These are phyloP conservation scores for Garra rufa DNA, from an alignment of 2,113 vertebrate species.

Conservation along the genomic window DNA sequence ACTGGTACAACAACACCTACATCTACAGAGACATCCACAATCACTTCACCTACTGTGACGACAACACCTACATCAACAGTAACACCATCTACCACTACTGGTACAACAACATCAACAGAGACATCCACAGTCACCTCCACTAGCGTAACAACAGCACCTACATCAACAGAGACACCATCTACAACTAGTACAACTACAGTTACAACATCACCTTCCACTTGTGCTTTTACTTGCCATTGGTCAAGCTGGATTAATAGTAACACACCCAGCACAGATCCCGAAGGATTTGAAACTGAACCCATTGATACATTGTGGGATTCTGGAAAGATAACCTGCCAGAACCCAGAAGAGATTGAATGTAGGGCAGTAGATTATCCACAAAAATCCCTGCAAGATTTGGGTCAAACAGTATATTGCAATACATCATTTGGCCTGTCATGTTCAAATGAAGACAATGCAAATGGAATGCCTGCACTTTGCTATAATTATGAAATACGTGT, in stretches of 20 bases:
- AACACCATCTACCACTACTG: background rate
- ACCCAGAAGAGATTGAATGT: background rate
- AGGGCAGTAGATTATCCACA: slow-evolving; percentile 6
- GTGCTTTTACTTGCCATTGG: background rate
- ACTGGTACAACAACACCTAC: background rate
- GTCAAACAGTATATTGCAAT: background rate
- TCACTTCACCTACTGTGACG: background rate
- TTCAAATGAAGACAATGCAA: slow-evolving; percentile 25
- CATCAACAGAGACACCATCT: background rate
- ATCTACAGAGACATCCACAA: background rate
- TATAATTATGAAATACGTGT: slow-evolving; percentile 21
- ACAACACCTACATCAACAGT: background rate
- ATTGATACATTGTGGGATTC: background rate
- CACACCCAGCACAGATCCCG: background rate
- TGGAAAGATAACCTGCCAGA: background rate
- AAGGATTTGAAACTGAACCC: slow-evolving; percentile 9
- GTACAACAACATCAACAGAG: background rate
- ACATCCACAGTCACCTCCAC: background rate
- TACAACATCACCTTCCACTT: background rate
- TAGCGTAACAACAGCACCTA: background rate
- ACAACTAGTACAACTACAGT: background rate
- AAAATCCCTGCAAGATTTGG: background rate
- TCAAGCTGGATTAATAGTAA: slow-evolving; percentile 5
- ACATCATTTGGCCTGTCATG: slow-evolving; percentile 13
- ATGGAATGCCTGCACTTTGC: background rate